Conservation (phyloP, 2,113 vertebrate species). For the Athene cunicularia region DNA sequence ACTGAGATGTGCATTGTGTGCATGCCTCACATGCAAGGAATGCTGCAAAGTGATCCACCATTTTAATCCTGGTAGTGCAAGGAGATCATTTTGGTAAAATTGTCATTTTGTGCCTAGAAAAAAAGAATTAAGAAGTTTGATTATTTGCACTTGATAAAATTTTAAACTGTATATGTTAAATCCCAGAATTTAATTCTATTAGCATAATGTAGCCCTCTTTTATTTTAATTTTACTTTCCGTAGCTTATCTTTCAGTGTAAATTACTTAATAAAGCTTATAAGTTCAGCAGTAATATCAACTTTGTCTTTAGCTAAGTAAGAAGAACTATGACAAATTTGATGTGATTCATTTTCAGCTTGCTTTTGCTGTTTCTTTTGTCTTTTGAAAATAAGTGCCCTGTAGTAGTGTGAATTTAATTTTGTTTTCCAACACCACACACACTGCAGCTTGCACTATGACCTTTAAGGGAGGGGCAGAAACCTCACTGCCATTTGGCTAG, state of each 20-base stretch:
- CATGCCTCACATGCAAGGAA: background rate
- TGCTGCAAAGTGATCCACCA: background rate
- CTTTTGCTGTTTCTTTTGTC: background rate
- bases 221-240: background rate
- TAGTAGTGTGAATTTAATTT: background rate
- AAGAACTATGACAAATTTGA: background rate
- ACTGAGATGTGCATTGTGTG: background rate
- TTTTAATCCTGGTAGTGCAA: background rate
- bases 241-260: constrained; percentile 20
- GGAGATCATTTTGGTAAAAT: background rate
- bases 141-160: constrained; percentile 8
- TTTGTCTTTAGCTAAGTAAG: constrained; percentile 15
- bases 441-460: background rate
- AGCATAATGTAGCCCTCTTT: background rate
- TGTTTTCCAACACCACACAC: background rate
- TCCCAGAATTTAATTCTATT: constrained; percentile 25
- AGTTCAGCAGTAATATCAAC: background rate
- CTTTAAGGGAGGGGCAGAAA: background rate
- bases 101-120: background rate
- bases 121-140: constrained; percentile 11
- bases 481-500: background rate
- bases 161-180: constrained; percentile 12
- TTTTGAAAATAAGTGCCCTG: background rate
- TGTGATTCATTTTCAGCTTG: background rate
- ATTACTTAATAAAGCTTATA: constrained; percentile 23